These are phyloP conservation scores for Corythaeola cristata DNA, from an alignment of 2,113 vertebrate genomes.

Conservation along the genomic window DNA sequence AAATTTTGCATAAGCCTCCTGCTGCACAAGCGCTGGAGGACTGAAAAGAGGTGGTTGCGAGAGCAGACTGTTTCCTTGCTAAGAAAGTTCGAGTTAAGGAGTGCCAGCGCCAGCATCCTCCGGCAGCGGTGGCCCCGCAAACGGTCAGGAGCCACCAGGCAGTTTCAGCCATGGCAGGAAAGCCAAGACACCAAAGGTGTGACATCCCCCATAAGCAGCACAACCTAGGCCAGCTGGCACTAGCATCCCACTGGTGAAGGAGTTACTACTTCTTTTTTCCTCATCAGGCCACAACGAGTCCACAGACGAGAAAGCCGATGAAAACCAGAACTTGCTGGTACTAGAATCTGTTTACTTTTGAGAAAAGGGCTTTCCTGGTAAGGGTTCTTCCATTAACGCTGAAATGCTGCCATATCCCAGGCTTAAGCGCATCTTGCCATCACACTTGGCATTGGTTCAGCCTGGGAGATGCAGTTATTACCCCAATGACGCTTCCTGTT, in stretches of 20 bases:
- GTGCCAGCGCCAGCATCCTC: background rate
- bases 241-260: background rate
- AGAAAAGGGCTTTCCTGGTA: background rate
- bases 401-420: background rate
- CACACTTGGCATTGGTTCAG: background rate
- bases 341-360: background rate
- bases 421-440: background rate
- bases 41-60: background rate
- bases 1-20: background rate
- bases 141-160: background rate
- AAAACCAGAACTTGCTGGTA: background rate
- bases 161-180: background rate
- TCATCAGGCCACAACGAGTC: background rate
- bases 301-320: background rate
- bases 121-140: accelerated
- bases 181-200: background rate
- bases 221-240: background rate
- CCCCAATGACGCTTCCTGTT: background rate
- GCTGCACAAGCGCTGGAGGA: background rate
- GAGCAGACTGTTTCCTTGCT: background rate
- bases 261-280: background rate
- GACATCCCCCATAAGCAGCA: background rate
- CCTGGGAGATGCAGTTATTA: background rate
- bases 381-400: background rate
- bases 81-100: background rate